phyloP scores from a whole-genome alignment of 2,888 invertebrate genomes.

The Ophioninae sp. region DNA sequence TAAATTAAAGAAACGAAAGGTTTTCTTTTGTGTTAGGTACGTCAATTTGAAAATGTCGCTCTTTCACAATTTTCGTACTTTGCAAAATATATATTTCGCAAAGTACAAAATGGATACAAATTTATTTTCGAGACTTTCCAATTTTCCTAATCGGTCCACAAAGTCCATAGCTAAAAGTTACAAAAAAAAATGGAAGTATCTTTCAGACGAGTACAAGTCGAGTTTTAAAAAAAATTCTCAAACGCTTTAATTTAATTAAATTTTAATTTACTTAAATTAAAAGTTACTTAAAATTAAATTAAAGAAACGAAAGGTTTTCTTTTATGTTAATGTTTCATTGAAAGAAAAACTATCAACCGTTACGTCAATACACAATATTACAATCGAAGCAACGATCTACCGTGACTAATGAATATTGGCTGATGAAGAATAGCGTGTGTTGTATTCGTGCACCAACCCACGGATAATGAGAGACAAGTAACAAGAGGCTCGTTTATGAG shows the following conservation, averaged over 20 bases:
- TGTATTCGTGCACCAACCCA: background rate
- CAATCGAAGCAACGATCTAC: background rate
- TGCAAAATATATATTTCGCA: too few species aligned
- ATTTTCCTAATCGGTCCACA: too few species aligned
- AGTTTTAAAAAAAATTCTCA: too few species aligned
- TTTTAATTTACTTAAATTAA: too few species aligned
- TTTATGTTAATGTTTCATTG: background rate
- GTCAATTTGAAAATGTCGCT: too few species aligned
- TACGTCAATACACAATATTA: background rate
- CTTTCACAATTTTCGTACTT: too few species aligned
- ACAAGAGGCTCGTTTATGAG: conserved; percentile 25
- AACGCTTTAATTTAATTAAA: too few species aligned
- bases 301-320: background rate
- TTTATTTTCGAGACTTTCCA: too few species aligned
- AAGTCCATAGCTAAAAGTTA: too few species aligned
- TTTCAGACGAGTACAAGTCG: too few species aligned
- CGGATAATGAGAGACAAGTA: conserved; percentile 16
- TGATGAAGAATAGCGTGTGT: conserved; percentile 24
- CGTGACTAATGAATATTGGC: conserved; percentile 36
- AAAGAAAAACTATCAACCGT: background rate
- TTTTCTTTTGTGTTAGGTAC: background rate
- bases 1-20: background rate
- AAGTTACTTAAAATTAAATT: background rate
- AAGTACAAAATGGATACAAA: too few species aligned
- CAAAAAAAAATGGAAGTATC: too few species aligned